These are phyloP conservation scores for Brachyopa scutellaris DNA, from an alignment of 2,888 invertebrate genomes.

Conservation along the genomic window DNA sequence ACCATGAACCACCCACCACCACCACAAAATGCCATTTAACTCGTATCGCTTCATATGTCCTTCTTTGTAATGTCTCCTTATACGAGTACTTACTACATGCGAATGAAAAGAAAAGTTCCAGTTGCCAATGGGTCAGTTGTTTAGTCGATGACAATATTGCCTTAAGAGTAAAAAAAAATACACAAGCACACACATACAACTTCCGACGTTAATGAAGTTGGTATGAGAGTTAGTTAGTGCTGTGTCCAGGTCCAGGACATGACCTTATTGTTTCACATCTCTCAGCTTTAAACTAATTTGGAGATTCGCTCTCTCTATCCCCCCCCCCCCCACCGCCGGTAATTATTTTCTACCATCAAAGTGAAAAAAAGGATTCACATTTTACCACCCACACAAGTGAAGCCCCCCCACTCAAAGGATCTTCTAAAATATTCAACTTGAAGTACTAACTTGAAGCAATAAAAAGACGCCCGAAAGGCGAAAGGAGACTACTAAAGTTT, in stretches of 20 bases:
- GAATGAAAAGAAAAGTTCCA: conserved; percentile 25
- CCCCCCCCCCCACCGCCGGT: too few relatives aligned
- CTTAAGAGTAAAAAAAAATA: conserved; percentile 14
- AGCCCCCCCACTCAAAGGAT: conserved; percentile 12
- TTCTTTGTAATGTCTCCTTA: conserved; percentile 30
- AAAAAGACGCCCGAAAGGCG: conserved; percentile 72
- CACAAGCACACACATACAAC: background rate
- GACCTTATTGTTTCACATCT: conserved; percentile 31
- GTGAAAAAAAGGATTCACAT: conserved; percentile 7
- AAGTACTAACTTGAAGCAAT: conserved; percentile 50
- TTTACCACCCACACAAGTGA: conserved; percentile 22
- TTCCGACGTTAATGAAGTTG: conserved; percentile 33
- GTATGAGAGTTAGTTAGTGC: conserved; percentile 1
- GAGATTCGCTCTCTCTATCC: background rate
- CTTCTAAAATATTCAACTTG: background rate
- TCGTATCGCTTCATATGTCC: conserved; percentile 43
- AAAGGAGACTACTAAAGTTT: conserved; percentile 72
- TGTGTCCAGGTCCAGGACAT: conserved; percentile 20
- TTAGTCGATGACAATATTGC: conserved; percentile 32
- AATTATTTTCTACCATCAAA: conserved; percentile 33
- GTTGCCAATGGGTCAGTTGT: conserved; percentile 33
- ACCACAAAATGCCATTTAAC: conserved; percentile 61
- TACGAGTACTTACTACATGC: conserved; percentile 10
- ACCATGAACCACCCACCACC: conserved; percentile 20
- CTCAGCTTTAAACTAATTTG: conserved; percentile 20